Conservation (phyloP, 2,113 vertebrate species). For the Aythya baeri region DNA sequence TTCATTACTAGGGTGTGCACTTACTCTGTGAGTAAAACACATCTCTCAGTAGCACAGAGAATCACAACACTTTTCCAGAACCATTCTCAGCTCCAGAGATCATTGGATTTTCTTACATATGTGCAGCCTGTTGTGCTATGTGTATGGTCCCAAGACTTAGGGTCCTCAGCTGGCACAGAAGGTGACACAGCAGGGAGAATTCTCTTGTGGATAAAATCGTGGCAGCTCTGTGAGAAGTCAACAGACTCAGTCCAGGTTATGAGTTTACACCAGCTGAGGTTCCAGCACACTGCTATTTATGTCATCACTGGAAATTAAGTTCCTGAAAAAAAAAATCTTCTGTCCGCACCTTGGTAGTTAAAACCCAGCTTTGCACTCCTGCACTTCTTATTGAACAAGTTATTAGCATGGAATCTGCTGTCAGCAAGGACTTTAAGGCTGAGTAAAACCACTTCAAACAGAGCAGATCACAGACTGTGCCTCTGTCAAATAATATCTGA, state of each 20-base stretch:
- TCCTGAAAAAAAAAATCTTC: neutral
- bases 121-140: neutral
- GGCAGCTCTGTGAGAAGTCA: neutral
- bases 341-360: neutral
- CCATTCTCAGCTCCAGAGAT: neutral
- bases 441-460: constrained; percentile 68
- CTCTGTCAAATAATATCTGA: constrained; percentile 52
- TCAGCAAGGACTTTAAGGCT: constrained; percentile 37
- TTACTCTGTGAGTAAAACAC: neutral
- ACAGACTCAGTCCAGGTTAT: neutral
- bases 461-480: constrained; percentile 39
- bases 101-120: neutral
- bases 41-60: neutral
- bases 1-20: neutral
- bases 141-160: neutral
- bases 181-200: neutral
- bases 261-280: neutral
- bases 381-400: neutral
- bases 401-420: constrained; percentile 28
- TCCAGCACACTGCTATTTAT: neutral
- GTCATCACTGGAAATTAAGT: neutral
- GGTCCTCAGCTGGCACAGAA: neutral
- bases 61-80: neutral
- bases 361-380: neutral
- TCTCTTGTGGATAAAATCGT: neutral